Conservation (phyloP, 2,797 vertebrate genomes). For the Myiothlypis chrysogaster region DNA sequence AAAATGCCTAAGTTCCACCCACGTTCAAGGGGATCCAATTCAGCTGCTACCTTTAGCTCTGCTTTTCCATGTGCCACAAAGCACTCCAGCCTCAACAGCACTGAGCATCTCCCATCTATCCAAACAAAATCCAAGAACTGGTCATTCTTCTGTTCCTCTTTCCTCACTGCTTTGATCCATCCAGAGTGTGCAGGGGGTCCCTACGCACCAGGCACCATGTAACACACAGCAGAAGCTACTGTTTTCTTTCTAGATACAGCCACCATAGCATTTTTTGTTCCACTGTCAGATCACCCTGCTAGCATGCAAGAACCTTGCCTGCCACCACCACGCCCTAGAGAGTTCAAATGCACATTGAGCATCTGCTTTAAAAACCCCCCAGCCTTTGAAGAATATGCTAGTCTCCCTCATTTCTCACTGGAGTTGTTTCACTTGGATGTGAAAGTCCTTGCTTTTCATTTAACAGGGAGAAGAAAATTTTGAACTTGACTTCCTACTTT, state of each 20-base stretch:
- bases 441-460: neutral
- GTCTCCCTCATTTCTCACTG: neutral
- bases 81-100: neutral
- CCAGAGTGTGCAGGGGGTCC: neutral
- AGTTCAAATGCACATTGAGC: neutral
- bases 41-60: neutral
- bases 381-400: neutral
- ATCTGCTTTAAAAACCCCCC: neutral
- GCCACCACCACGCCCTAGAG: neutral
- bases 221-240: neutral
- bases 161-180: neutral
- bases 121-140: neutral
- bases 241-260: neutral
- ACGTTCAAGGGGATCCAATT: neutral
- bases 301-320: neutral
- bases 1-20: neutral
- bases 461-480: neutral
- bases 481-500: neutral
- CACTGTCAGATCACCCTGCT: neutral
- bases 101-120: neutral
- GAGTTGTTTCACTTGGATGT: neutral
- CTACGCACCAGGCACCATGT: neutral
- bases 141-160: neutral
- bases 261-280: neutral
- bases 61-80: rapidly evolving